phyloP scores from a whole-genome alignment of 2,797 vertebrate species.

The Scyliorhinus canicula region DNA sequence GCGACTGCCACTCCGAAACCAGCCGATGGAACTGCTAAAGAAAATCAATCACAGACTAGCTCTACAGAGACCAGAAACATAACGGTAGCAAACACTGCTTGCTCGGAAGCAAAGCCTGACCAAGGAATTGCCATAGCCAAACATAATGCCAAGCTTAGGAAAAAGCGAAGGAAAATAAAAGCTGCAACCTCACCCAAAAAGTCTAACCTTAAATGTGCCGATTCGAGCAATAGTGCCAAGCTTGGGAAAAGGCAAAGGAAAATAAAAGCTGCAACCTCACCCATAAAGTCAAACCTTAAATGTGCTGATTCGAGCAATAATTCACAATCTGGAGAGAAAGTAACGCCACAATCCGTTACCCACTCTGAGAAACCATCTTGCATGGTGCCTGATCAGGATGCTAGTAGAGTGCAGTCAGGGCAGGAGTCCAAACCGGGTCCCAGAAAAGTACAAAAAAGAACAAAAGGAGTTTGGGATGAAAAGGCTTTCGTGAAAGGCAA shows the following conservation, averaged over 20 bases:
- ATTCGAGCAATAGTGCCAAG: background rate
- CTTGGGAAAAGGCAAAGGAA: background rate
- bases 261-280: background rate
- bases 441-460: constrained; percentile 53
- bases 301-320: background rate
- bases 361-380: background rate
- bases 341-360: background rate
- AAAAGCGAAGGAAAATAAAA: background rate
- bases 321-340: background rate
- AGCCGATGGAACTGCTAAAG: background rate
- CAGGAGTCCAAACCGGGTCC: constrained; percentile 41
- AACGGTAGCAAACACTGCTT: background rate
- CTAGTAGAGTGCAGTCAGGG: constrained; percentile 27
- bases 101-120: background rate
- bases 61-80: background rate
- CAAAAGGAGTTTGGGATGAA: constrained; percentile 43
- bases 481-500: constrained; percentile 36
- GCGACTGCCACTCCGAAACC: background rate
- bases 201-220: background rate
- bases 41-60: background rate
- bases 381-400: constrained; percentile 30
- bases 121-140: background rate
- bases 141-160: background rate
- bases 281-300: background rate
- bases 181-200: background rate